These are phyloP conservation scores for Cataglyphis cursor DNA, from an alignment of 2,888 invertebrate species.

Conservation along the genomic window DNA sequence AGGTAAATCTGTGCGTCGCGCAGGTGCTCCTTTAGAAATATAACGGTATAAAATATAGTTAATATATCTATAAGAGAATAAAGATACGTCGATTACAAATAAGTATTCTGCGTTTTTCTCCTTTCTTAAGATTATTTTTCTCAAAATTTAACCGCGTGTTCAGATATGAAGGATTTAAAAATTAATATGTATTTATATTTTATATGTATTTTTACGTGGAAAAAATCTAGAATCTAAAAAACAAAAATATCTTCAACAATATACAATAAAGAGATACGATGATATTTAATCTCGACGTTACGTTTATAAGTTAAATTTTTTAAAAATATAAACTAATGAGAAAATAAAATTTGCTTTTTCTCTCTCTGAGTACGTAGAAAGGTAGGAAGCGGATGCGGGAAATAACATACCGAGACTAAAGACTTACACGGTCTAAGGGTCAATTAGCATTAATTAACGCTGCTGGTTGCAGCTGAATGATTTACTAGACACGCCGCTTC, in stretches of 20 bases:
- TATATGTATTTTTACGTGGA: background rate
- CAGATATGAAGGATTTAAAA: background rate
- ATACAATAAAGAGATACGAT: background rate
- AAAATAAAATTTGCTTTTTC: constrained; percentile 5
- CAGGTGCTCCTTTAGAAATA: constrained; percentile 43
- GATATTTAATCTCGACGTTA: too few relatives aligned
- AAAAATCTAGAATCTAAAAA: background rate
- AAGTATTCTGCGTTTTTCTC: background rate
- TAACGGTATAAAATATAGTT: constrained; percentile 14
- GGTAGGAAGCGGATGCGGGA: constrained; percentile 4
- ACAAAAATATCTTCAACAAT: background rate
- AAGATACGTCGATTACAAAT: background rate
- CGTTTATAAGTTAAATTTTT: constrained; percentile 22
- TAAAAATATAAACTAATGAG: background rate
- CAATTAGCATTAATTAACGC: constrained; percentile 81
- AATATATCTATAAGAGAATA: background rate
- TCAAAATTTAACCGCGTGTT: background rate
- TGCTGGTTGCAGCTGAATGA: constrained; percentile 76
- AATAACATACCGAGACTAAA: constrained; percentile 32
- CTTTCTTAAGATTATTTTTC: background rate
- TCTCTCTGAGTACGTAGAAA: constrained; percentile 32
- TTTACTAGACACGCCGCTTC: constrained; percentile 75
- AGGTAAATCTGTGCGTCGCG: constrained; percentile 37
- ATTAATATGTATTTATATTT: background rate
- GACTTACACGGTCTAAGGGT: constrained; percentile 69